These are phyloP conservation scores for Spinus pinus DNA, from an alignment of 2,797 vertebrate genomes.

Conservation along the genomic window DNA sequence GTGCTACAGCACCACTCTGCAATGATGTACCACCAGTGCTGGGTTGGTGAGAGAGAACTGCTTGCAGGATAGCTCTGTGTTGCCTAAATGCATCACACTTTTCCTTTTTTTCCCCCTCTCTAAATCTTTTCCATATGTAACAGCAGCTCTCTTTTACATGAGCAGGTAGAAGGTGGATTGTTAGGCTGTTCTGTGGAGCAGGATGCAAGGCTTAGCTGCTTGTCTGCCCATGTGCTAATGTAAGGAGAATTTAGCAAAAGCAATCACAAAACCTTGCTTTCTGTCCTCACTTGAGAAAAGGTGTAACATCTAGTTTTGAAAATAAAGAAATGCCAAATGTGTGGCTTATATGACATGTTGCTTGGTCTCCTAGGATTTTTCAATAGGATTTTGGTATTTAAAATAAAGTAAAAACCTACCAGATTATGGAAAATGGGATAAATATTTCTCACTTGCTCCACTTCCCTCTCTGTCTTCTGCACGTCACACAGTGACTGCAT, in stretches of 20 bases:
- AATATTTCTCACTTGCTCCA: neutral
- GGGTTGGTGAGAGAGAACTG: neutral
- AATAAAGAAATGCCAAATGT: neutral
- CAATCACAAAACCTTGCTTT: neutral
- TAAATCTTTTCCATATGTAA: neutral
- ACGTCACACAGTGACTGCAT: neutral
- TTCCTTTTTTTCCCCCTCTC: accelerated
- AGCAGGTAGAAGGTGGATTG: neutral
- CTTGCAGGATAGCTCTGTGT: neutral
- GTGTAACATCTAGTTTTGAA: neutral
- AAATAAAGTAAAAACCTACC: neutral
- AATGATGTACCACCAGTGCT: neutral
- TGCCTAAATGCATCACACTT: neutral
- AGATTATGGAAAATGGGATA: neutral
- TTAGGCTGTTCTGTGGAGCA: neutral
- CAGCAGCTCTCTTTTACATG: neutral
- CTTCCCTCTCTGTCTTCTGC: neutral
- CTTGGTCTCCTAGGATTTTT: neutral
- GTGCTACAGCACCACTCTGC: neutral
- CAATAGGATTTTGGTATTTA: neutral
- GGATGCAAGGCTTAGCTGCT: neutral
- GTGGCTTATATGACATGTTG: neutral
- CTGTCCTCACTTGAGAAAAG: neutral
- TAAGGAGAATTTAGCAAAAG: neutral
- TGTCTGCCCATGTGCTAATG: neutral